A percentile compares a stretch with the other conserved stretches of the same genome.
phyloP scores from a whole-genome alignment of 2,797 vertebrate genomes.

The Pterois miles region DNA sequence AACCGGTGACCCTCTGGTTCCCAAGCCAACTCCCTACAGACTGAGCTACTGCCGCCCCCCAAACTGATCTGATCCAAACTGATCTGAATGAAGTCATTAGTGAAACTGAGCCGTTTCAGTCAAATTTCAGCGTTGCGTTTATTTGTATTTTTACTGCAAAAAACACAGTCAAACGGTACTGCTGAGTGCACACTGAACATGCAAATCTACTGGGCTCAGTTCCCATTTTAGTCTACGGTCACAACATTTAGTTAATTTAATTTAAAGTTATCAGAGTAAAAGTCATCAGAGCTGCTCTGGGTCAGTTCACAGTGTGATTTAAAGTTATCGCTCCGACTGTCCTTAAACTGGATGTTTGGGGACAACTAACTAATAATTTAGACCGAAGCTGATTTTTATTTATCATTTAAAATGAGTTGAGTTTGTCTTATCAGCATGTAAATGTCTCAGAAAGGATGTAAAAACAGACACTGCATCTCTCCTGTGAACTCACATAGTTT shows the following conservation, averaged over 20 bases:
- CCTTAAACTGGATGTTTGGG: not conserved
- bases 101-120: not conserved
- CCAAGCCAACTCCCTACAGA: no score
- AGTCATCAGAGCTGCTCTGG: not conserved
- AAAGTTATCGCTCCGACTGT: not conserved
- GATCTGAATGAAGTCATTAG: no score
- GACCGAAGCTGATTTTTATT: not conserved
- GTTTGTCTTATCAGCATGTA: no score
- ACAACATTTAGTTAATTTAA: no score
- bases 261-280: not conserved
- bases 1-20: no score
- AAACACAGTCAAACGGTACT: not conserved
- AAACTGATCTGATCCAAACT: no score
- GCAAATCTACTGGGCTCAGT: slow-evolving; percentile 3
- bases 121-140: no score
- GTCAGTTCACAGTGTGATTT: no score
- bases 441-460: no score
- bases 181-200: not conserved
- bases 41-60: no score
- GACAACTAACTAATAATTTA: not conserved
- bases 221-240: not conserved
- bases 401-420: no score
- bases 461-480: not conserved
- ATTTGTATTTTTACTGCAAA: no score
- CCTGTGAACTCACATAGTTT: not conserved